Conservation (phyloP, 2,113 vertebrate species). For the Varanus komodoensis region DNA sequence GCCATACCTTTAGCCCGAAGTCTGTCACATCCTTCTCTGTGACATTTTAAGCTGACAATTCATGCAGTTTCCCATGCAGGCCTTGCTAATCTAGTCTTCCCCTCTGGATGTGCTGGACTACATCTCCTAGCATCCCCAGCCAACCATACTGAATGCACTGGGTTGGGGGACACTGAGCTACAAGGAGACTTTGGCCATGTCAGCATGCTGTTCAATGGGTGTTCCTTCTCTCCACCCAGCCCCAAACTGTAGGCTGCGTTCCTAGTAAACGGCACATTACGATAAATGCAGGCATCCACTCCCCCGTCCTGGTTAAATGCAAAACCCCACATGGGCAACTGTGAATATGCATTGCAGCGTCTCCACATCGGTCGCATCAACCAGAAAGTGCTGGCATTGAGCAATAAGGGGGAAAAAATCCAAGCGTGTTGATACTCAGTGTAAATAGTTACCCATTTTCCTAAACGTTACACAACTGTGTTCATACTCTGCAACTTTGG, state of each 20-base stretch:
- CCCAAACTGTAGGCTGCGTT: not conserved
- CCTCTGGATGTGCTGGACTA: not conserved
- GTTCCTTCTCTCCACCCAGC: not conserved
- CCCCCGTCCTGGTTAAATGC: constrained; percentile 31
- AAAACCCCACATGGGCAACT: constrained; percentile 41
- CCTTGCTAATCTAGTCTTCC: not conserved
- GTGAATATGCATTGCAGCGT: constrained; percentile 36
- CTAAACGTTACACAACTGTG: constrained; percentile 52
- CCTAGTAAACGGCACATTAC: constrained; percentile 18
- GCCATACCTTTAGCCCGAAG: not conserved
- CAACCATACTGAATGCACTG: no score
- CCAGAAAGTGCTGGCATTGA: constrained; percentile 64
- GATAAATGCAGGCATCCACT: not conserved
- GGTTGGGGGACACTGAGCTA: not conserved
- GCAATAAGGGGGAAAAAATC: constrained; percentile 63
- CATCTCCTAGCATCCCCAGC: no score
- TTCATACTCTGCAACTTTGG: constrained; percentile 55
- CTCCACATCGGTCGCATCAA: constrained; percentile 34
- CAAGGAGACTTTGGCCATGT: no score
- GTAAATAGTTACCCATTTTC: constrained; percentile 61
- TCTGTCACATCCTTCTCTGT: not conserved
- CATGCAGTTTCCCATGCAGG: not conserved
- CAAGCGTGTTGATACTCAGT: constrained; percentile 52
- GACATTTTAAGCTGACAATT: not conserved
- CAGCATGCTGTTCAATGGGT: not conserved